Base-by-base conservation (phyloP, 2,113 vertebrate species). In the Megaceryle torquata region DNA sequence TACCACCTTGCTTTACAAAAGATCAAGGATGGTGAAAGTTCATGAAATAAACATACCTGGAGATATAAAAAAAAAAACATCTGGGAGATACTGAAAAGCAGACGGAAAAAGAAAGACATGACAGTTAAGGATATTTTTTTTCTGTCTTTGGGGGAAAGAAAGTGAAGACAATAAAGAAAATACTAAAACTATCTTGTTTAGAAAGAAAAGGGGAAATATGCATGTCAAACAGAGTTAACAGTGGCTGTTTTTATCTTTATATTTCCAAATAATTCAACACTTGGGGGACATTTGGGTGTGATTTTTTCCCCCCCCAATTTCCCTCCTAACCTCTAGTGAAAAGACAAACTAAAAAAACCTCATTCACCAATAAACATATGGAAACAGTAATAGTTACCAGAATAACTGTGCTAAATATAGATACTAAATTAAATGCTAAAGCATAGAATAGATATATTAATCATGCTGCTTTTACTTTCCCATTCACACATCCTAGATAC, bases 321-420 rank as follows among this genome's bases (percentile, higher is more conserved):
- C 3, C 6, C 17, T 29, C 10, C 19, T 7, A 63, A 75, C 3
- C 6, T 65, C 53, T 44, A 71, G 25, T 51, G 68, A 85, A 76
- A 93, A 85, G 26, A 44, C 20, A 85, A 33, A 79, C 9, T 31
- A 25, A 88, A 80, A 88, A 33, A 33, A 1, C 0, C 15, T 68
- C 15, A 64, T 93, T 76, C 35, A 16, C 31, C 0, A 6, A 81
- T 82, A 91, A 69, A 81, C 64, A 48, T 19, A 81, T 39, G 65
- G 87, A 82, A 85, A 86, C 25, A 39, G 63, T 78, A 84, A 86
- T 51, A 68, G 35, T 50, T 89, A 61, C 41, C 50, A 95, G 78
- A 92, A 79, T 84, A 86, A 84, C 15, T 33, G 18, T 61, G 33
- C 81, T 92, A 92, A 72, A 87, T 87, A 92, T 33, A 48, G 86